These are phyloP conservation scores for Hyaena hyaena DNA, from an alignment of 2,113 vertebrate species.

Conservation along the genomic window DNA sequence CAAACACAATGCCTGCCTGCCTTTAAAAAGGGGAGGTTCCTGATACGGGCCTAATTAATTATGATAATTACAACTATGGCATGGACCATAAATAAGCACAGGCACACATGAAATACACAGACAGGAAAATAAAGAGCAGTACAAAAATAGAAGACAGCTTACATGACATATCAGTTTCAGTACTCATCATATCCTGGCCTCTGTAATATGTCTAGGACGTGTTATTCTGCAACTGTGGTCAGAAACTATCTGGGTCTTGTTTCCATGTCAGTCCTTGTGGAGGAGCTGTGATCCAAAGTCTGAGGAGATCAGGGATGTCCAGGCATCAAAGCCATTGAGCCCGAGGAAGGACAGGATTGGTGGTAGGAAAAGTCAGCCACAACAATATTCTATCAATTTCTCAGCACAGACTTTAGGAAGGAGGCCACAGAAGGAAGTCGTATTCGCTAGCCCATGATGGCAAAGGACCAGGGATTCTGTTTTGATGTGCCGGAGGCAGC, in stretches of 20 bases:
- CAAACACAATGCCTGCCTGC: not conserved
- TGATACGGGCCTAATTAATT: conserved; percentile 45
- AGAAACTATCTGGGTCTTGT: not conserved
- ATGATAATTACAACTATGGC: not conserved
- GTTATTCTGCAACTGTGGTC: not conserved
- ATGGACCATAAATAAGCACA: conserved; percentile 11
- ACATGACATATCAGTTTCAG: not conserved
- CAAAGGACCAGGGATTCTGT: not conserved
- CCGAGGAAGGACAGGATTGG: not conserved
- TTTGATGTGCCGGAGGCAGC: not conserved
- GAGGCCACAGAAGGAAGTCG: not conserved
- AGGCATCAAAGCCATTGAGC: not conserved
- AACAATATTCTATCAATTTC: not conserved
- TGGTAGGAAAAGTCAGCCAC: not conserved
- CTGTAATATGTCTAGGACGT: not conserved
- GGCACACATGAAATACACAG: not conserved
- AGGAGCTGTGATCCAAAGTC: not conserved
- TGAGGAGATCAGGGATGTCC: not conserved
- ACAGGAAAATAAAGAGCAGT: conserved; percentile 7
- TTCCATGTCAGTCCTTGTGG: not conserved
- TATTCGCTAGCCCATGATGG: not conserved
- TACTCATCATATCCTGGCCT: not conserved
- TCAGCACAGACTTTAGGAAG: not conserved
- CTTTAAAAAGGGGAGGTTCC: not conserved
- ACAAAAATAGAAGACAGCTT: not conserved